Base-by-base conservation (phyloP, 2,888 invertebrate genomes). In the Pyrrhosoma nymphula region DNA sequence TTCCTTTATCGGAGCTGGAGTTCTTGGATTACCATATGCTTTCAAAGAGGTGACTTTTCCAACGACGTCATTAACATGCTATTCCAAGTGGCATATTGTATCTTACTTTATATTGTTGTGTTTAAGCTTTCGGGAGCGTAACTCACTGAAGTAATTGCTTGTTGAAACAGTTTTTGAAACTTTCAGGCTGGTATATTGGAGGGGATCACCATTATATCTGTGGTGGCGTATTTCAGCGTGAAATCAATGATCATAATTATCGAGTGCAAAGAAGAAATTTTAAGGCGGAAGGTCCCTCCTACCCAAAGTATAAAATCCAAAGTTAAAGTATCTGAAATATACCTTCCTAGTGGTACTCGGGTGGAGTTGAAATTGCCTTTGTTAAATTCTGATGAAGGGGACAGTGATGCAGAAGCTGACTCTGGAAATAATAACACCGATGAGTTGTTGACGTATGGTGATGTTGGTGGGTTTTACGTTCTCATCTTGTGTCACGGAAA, bases 1-100 rank as follows among this genome's bases (percentile, higher is more conserved):
- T 56, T 97, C 97, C 1, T 97, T 97, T 95, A 97, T 97, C 95
- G 97, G 97, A 47, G 97, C 97, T 95, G 97, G 97, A 88, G 96
- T 97, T 88, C 96, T 97, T 26, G 97, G 97, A 16, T 96, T 97
- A 56, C 97, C 97, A 10, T 97, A 96, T 96, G 97, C 97, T 10
- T 97, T 97, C 96, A 97, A 97, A 96, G 97, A 97, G 96, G 97
- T 97, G 95, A 96, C 96, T 89, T 39, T 4, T 35, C 20, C 56
- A 0, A 12, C n/a, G 60, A 60, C 47, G 47, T 4, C 47, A 47
- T 47, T n/a, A 47, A 47, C 6, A 60, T 60, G 12, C 60, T 69
- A 26, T 69, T 26, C 10, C 0, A 0, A 3, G 3, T 69, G 12
- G 69, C n/a, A 60, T 26, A 69, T n/a, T 69, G 26, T 0, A 30